These are phyloP conservation scores for Platysteira castanea DNA, from an alignment of 2,113 vertebrate genomes.

Conservation along the genomic window DNA sequence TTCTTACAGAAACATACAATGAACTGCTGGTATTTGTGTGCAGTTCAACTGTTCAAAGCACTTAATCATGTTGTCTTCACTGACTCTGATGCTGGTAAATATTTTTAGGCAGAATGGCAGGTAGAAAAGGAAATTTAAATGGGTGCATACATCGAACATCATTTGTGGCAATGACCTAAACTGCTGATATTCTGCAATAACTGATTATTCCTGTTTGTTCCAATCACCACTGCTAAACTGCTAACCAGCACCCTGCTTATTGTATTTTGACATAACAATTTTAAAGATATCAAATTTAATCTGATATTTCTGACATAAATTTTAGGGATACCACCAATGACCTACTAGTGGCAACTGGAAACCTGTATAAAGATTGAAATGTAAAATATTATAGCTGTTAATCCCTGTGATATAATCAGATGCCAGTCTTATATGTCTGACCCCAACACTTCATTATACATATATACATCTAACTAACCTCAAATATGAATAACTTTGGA, in stretches of 20 bases:
- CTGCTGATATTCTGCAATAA: neutral
- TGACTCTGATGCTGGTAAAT: neutral
- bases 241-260: neutral
- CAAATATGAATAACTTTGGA: neutral
- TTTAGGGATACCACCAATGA: neutral
- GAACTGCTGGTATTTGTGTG: neutral
- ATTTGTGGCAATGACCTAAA: neutral
- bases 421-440: neutral
- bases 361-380: neutral
- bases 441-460: neutral
- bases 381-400: neutral
- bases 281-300: neutral
- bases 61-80: neutral
- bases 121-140: neutral
- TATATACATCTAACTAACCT: neutral
- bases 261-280: neutral
- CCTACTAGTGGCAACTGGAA: neutral
- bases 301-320: neutral
- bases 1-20: neutral
- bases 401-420: neutral
- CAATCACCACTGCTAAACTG: neutral
- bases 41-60: neutral
- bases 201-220: neutral
- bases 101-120: neutral
- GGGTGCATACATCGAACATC: accelerated